Evolutionary conservation across 2,113 vertebrate species (phyloP), one percentile per base, ranked within the genome.

Genomic region (Crocuta crocuta): DNA sequence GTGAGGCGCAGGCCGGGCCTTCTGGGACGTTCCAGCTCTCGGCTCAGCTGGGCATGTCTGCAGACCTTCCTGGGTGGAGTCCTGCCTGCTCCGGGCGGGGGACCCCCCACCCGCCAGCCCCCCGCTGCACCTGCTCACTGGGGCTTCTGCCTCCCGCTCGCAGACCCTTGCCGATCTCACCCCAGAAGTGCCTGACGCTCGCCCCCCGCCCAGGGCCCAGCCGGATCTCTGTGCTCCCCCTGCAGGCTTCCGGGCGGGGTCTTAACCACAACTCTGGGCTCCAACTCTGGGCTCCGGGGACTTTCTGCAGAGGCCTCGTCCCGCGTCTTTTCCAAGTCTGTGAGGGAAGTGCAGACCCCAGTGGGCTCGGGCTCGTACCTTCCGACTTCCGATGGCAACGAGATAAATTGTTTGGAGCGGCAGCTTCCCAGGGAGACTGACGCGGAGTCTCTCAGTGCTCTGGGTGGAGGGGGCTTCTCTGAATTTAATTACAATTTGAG

Each of bases 401-500:
- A 74, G 17, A 21, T 31, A n/a, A 26, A 17, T 1, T 2, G 58
- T 39, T 85, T 1, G 58, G 78, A 65, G 73, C 4, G 1, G 10
- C 97, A 50, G 87, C 91, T 79, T 76, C 71, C 4, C 23, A 2
- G 86, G 91, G 96, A 39, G n/a, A 80, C 7, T 0, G 35, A 50
- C 74, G 85, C 87, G 65, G 82, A 81, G 78, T 61, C 11, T 89
- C 33, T 83, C 70, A 96, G 97, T 94, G 95, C 97, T 23, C 70
- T 0, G 24, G 97, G 94, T 73, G 95, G 92, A 95, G 97, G 97
- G 96, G 97, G 89, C 16, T 43, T 92, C 98, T 97, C 96, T 21
- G 68, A 96, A 98, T 97, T 98, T 97, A 97, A 98, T 98, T 98
- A 98, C 96, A 97, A 98, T 98, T 98, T 98, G 98, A 98, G 97